A percentile compares a stretch with the other conserved stretches of the same genome.
phyloP scores from a whole-genome alignment of 2,888 invertebrate genomes.

The Hydrotaea cyrtoneurina region DNA sequence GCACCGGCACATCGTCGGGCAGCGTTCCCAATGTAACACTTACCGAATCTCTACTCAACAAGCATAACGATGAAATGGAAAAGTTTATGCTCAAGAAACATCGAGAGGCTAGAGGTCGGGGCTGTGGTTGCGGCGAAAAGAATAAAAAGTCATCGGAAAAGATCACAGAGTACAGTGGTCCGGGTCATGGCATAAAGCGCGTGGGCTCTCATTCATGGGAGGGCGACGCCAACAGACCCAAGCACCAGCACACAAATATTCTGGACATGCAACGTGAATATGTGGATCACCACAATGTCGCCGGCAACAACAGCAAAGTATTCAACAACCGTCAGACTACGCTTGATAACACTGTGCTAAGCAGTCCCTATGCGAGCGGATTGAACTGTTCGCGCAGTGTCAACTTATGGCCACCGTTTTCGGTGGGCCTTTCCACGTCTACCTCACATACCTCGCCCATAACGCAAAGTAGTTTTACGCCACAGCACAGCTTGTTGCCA shows the following conservation, averaged over 20 bases:
- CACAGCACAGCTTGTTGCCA: slow-evolving; percentile 81
- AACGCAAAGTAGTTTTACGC: slow-evolving; percentile 77
- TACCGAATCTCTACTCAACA: slow-evolving; percentile 84
- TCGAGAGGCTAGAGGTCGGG: slow-evolving; percentile 83
- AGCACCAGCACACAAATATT: slow-evolving; percentile 81
- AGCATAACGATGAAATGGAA: slow-evolving; percentile 92
- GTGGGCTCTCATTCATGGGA: slow-evolving; percentile 85
- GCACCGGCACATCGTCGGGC: slow-evolving; percentile 79
- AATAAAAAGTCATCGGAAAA: slow-evolving; percentile 79
- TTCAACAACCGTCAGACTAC: slow-evolving; percentile 68
- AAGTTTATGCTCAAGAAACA: slow-evolving; percentile 88
- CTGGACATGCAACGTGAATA: slow-evolving; percentile 68
- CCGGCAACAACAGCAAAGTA: slow-evolving; percentile 61
- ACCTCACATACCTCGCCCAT: slow-evolving; percentile 75
- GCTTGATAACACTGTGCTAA: slow-evolving; percentile 45
- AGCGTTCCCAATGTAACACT: slow-evolving; percentile 82
- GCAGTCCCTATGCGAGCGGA: slow-evolving; percentile 65
- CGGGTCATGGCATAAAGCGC: slow-evolving; percentile 84
- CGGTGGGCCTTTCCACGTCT: slow-evolving; percentile 81
- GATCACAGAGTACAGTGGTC: slow-evolving; percentile 74
- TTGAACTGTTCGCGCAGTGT: slow-evolving; percentile 76
- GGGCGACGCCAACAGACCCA: slow-evolving; percentile 83
- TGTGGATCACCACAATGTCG: slow-evolving; percentile 64
- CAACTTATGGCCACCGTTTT: slow-evolving; percentile 84
- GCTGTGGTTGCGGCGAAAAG: slow-evolving; percentile 79